Conservation (phyloP, 2,888 invertebrate species). For the Andrena minutula region DNA sequence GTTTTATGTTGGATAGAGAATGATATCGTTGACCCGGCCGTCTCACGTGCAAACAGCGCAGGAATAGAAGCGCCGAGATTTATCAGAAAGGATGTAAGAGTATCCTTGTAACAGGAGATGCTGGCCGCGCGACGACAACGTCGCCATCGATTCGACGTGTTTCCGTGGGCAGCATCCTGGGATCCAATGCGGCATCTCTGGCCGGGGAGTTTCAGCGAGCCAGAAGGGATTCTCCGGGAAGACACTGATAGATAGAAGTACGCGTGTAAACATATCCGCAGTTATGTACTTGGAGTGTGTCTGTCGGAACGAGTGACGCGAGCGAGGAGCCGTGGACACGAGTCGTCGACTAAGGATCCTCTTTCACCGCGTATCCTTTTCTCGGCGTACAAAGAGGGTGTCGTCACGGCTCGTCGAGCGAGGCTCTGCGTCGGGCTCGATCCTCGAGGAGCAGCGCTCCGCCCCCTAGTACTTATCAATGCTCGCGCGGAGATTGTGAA, state of each 20-base stretch:
- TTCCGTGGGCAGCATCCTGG: not conserved
- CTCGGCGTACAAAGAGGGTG: not conserved
- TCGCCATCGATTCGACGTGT: not conserved
- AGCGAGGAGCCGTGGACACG: slow-evolving; percentile 32
- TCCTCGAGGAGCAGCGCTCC: slow-evolving; percentile 17
- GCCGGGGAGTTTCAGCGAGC: not conserved
- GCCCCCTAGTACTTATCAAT: slow-evolving; percentile 39
- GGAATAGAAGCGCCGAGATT: not conserved
- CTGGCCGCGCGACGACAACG: not conserved
- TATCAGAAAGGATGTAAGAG: not conserved
- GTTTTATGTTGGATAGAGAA: not conserved
- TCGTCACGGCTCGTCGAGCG: slow-evolving; percentile 26
- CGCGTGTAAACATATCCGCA: slow-evolving; percentile 47
- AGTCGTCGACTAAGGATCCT: slow-evolving; percentile 25
- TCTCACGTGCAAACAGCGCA: not conserved
- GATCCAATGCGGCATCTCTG: not conserved
- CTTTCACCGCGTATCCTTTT: slow-evolving; percentile 29
- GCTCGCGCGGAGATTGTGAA: slow-evolving; percentile 16
- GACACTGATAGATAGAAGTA: not conserved
- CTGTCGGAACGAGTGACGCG: slow-evolving; percentile 27
- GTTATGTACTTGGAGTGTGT: slow-evolving; percentile 35
- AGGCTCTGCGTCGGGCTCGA: slow-evolving; percentile 24
- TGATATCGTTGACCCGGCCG: not conserved
- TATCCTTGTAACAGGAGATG: not conserved
- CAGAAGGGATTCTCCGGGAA: not conserved